phyloP scores from a whole-genome alignment of 2,888 invertebrate species.

The Phaedon cochleariae region DNA sequence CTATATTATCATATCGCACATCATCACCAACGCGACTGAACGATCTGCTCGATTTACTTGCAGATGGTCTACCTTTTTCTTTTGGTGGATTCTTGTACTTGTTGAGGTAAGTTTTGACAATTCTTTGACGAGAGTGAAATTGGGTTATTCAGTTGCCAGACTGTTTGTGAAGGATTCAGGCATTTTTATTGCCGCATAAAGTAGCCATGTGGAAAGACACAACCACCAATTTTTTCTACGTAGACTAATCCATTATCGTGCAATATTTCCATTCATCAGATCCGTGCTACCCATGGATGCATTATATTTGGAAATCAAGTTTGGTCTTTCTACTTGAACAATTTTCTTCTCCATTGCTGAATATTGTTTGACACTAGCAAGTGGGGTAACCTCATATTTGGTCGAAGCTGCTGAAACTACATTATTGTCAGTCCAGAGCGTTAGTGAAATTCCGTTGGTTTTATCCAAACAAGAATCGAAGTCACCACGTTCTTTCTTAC shows the following conservation, averaged over 20 bases:
- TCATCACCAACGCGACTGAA: no score
- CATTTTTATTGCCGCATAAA: slow-evolving; percentile 9
- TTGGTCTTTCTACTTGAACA: no score
- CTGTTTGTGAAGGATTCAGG: slow-evolving; percentile 16
- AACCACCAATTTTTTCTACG: slow-evolving; percentile 8
- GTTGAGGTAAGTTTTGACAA: slow-evolving; percentile 16
- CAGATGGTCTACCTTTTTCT: no score
- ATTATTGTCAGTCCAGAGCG: neutral
- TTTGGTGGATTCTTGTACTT: no score
- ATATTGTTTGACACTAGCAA: no score
- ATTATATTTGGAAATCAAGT: no score
- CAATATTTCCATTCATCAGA: slow-evolving; percentile 4
- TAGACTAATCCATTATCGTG: neutral
- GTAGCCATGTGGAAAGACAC: slow-evolving; percentile 10
- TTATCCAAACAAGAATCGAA: no score
- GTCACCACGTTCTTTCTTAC: no score
- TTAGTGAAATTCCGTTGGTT: neutral
- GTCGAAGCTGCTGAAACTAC: slow-evolving; percentile 1
- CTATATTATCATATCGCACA: no score
- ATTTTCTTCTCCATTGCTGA: no score
- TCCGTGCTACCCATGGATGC: no score
- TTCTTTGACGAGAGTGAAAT: slow-evolving; percentile 11
- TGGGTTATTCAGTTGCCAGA: slow-evolving; percentile 10
- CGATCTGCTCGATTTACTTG: no score
- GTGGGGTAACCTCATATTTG: neutral